These are phyloP conservation scores for Hexactinellida sp. DNA, from an alignment of 37 sponge, comb jelly and placozoan species.

Conservation along the genomic window DNA sequence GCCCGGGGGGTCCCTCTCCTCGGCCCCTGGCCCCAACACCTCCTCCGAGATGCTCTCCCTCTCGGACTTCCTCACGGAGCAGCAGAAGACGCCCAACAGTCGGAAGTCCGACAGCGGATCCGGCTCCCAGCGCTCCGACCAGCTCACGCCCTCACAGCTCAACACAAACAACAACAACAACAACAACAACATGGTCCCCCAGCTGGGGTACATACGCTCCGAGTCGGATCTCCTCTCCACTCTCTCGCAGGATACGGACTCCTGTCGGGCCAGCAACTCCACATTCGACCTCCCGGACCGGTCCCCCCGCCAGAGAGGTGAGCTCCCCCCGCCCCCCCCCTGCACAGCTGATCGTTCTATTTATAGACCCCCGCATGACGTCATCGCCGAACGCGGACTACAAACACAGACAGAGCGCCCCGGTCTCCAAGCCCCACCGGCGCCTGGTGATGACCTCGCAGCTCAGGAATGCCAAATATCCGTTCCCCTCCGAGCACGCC, in stretches of 20 bases:
- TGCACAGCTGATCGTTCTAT: background rate
- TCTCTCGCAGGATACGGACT: background rate
- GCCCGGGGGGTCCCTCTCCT: background rate
- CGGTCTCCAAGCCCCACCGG: background rate
- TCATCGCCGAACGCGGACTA: background rate
- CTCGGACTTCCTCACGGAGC: background rate
- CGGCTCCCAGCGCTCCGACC: background rate
- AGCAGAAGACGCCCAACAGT: background rate
- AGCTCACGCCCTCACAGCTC: background rate
- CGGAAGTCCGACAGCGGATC: background rate
- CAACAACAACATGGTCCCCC: background rate
- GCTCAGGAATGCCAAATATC: background rate
- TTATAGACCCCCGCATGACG: background rate
- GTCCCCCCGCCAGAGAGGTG: background rate
- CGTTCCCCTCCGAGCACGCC: slow-evolving; percentile 2
- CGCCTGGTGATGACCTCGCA: background rate
- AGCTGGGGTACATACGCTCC: background rate
- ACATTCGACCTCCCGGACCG: background rate
- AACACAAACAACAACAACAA: background rate
- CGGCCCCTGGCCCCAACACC: background rate
- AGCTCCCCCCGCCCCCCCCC: too few relatives aligned
- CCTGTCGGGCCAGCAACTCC: background rate
- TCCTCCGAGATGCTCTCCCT: background rate
- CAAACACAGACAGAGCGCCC: background rate
- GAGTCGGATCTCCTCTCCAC: background rate